Percentiles rank a stretch among this genome's conserved stretches.
These are phyloP conservation scores for Cephus sareptanus DNA, from an alignment of 2,888 invertebrate species.

Conservation along the genomic window DNA sequence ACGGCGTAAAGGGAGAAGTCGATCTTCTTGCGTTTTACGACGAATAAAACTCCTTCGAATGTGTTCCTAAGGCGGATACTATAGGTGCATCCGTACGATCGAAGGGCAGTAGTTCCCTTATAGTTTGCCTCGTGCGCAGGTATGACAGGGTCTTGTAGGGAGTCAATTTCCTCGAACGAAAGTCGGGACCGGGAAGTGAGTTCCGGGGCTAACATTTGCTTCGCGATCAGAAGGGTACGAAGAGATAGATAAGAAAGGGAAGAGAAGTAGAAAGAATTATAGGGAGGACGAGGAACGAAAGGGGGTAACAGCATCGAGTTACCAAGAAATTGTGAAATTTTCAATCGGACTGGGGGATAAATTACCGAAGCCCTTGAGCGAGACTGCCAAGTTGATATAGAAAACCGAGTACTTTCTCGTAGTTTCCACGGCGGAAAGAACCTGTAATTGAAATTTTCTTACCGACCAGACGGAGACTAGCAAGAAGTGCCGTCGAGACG, in stretches of 20 bases:
- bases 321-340: conserved; percentile 1
- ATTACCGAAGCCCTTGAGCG: not conserved
- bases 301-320: not conserved
- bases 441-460: not conserved
- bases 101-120: conserved; percentile 27
- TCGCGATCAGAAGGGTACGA: not conserved
- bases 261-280: not conserved
- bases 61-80: conserved; percentile 27
- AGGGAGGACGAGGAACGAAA: not conserved
- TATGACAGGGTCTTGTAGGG: conserved; percentile 28
- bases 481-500: not conserved
- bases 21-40: conserved; percentile 41
- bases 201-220: conserved; percentile 4
- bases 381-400: not conserved
- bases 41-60: conserved; percentile 40
- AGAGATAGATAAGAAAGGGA: not conserved
- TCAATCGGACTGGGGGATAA: not conserved
- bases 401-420: not conserved
- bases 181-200: conserved; percentile 20
- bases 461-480: not conserved
- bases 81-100: conserved; percentile 7
- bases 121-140: conserved; percentile 26
- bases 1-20: not conserved
- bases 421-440: not conserved
- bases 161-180: conserved; percentile 46